Conservation (phyloP, 2,113 vertebrate species). For the Epinephelus lanceolatus region DNA sequence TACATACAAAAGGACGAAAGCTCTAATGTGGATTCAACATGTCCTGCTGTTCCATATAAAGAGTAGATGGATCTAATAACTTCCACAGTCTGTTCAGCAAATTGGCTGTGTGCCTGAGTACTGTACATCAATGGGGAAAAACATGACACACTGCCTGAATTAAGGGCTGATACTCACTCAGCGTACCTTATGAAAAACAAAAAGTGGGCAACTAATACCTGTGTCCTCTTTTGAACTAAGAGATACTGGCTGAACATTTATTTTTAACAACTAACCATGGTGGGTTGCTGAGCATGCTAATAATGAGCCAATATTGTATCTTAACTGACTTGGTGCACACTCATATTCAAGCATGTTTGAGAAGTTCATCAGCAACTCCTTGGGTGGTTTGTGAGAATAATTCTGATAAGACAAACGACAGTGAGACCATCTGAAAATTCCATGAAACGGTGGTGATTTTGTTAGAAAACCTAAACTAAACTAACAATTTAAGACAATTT, state of each 20-base stretch:
- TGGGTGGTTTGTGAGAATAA: background rate
- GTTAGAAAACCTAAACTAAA: background rate
- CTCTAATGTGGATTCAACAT: background rate
- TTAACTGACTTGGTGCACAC: background rate
- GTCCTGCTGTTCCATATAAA: conserved; percentile 19
- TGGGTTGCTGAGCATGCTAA: background rate
- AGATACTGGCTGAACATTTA: conserved; percentile 8
- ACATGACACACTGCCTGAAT: conserved; percentile 22
- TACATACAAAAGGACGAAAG: conserved; percentile 20
- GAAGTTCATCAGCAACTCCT: background rate
- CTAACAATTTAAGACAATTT: background rate
- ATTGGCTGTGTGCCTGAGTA: conserved; percentile 17
- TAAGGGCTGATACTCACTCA: conserved; percentile 17
- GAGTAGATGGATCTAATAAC: conserved; percentile 21
- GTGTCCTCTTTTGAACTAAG: conserved; percentile 23
- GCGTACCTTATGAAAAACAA: background rate
- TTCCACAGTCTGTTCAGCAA: conserved; percentile 1
- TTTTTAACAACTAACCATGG: background rate
- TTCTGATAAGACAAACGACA: background rate
- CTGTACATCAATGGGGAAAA: conserved; percentile 19
- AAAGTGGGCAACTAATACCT: background rate
- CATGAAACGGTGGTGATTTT: background rate
- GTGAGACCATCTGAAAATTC: too few species aligned
- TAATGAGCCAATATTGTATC: background rate
- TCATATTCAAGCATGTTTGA: conserved; percentile 2